These are phyloP conservation scores for Synodontis membranacea DNA, from an alignment of 2,113 vertebrate genomes.

Conservation along the genomic window DNA sequence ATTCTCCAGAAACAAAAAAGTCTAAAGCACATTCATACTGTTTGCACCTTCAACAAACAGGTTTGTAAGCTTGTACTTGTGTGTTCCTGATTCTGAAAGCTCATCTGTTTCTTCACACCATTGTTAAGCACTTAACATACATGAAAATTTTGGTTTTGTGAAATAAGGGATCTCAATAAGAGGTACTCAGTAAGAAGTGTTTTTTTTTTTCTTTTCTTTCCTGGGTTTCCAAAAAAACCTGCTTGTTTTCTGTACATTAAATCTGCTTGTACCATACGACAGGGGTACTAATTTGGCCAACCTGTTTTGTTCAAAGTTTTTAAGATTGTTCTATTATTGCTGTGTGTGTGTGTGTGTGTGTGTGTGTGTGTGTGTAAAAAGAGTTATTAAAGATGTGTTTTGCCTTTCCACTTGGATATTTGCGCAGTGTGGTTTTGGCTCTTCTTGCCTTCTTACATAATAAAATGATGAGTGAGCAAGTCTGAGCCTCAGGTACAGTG, in stretches of 20 bases:
- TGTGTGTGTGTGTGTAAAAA: background rate
- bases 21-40: background rate
- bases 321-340: too few relatives aligned
- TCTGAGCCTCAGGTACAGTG: slow-evolving; percentile 16
- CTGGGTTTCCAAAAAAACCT: background rate
- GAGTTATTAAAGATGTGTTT: too few relatives aligned
- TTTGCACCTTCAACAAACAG: background rate
- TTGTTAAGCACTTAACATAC: background rate
- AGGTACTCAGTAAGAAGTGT: background rate
- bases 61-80: background rate
- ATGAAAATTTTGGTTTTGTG: background rate
- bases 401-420: background rate
- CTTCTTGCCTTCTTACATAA: background rate
- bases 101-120: background rate
- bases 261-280: background rate
- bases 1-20: background rate
- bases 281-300: background rate
- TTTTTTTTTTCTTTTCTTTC: background rate
- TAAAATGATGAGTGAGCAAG: background rate
- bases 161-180: background rate
- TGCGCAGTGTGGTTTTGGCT: background rate
- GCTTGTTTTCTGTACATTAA: background rate
- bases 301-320: background rate
- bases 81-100: background rate
- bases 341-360: background rate